phyloP scores from a whole-genome alignment of 2,888 invertebrate genomes.

The Hyposoter didymator region DNA sequence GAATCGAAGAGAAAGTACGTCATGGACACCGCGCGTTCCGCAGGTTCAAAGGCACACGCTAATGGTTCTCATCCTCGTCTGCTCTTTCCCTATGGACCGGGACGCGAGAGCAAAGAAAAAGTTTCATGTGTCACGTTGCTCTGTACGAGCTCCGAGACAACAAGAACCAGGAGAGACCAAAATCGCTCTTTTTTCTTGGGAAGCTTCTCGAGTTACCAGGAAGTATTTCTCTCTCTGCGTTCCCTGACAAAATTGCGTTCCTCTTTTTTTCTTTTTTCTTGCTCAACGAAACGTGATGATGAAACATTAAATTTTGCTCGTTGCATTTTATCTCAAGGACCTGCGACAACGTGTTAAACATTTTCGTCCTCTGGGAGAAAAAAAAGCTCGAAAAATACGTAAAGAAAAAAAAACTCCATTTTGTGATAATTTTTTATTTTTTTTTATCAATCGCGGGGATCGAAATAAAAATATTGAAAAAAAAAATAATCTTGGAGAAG shows the following conservation, averaged over 20 bases:
- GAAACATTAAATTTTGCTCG: conserved; percentile 17
- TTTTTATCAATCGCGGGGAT: conserved; percentile 45
- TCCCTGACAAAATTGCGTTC: conserved; percentile 56
- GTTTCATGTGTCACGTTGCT: conserved; percentile 63
- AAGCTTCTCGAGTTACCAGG: conserved; percentile 67
- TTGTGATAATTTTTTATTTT: conserved; percentile 34
- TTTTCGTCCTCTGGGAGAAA: neutral
- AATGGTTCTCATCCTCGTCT: conserved; percentile 55
- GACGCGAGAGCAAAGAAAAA: conserved; percentile 50
- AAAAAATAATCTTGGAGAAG: conserved; percentile 14
- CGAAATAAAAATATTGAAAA: conserved; percentile 49
- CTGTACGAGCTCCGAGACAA: conserved; percentile 34
- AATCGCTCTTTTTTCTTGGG: conserved; percentile 42
- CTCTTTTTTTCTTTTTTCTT: conserved; percentile 25
- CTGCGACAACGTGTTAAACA: neutral
- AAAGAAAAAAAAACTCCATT: too few species aligned
- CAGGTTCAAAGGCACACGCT: conserved; percentile 67
- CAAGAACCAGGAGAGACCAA: conserved; percentile 9
- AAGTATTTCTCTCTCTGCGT: conserved; percentile 58
- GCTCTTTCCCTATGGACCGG: conserved; percentile 41
- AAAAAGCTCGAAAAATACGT: neutral
- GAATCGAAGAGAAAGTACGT: conserved; percentile 60
- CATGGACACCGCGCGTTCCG: conserved; percentile 64
- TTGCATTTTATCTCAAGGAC: conserved; percentile 7
- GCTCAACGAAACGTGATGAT: neutral